These are phyloP conservation scores for Xestia c-nigrum DNA, from an alignment of 2,888 invertebrate species.

Conservation along the genomic window DNA sequence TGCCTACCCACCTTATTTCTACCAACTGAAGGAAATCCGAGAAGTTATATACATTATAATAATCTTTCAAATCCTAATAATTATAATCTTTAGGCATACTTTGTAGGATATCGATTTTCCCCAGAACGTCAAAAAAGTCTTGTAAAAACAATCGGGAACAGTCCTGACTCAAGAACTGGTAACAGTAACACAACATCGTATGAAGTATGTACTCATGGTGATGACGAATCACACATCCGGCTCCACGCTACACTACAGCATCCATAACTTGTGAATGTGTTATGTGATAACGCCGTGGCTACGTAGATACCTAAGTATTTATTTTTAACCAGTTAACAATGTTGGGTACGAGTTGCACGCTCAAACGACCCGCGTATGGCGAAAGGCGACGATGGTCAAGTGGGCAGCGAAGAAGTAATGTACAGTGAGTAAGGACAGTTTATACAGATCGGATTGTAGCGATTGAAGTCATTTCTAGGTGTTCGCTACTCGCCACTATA, in stretches of 20 bases:
- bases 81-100: neutral
- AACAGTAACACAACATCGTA: conserved; percentile 21
- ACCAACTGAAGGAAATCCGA: too few relatives aligned
- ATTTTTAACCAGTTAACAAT: neutral
- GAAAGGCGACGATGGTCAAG: too few relatives aligned
- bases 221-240: conserved; percentile 41
- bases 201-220: neutral
- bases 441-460: neutral
- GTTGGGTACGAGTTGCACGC: neutral
- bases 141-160: neutral
- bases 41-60: too few relatives aligned
- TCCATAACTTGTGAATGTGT: conserved; percentile 9
- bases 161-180: conserved; percentile 7
- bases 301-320: neutral
- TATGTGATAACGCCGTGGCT: conserved; percentile 23
- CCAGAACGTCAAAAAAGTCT: neutral
- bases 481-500: neutral
- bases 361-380: neutral
- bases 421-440: neutral
- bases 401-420: too few relatives aligned
- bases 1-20: too few relatives aligned
- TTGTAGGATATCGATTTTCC: neutral
- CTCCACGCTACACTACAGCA: conserved; percentile 21
- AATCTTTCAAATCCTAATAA: too few relatives aligned
- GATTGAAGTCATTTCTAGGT: neutral